Conservation (phyloP, 2,888 invertebrate species). For the Nomada ruficornis region DNA sequence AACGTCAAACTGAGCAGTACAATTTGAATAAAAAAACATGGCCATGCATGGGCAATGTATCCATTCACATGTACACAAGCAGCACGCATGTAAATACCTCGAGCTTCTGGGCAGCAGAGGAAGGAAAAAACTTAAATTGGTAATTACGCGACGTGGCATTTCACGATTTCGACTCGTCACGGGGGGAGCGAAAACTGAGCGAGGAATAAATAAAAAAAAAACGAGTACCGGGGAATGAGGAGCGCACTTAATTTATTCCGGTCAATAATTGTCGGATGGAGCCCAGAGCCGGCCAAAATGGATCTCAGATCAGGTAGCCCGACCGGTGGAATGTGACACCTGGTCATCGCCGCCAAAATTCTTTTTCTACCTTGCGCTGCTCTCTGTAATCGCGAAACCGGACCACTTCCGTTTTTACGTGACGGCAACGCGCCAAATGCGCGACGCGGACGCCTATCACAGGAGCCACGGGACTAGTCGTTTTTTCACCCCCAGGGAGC, state of each 20-base stretch:
- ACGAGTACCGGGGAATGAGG: background rate
- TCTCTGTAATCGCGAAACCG: slow-evolving; percentile 40
- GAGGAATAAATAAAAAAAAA: background rate
- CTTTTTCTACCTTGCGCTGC: slow-evolving; percentile 37
- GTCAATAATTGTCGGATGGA: slow-evolving; percentile 49
- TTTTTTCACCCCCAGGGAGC: slow-evolving; percentile 29
- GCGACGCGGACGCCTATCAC: slow-evolving; percentile 38
- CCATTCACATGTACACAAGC: background rate
- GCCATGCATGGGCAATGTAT: background rate
- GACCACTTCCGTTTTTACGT: slow-evolving; percentile 61
- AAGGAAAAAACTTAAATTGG: slow-evolving; percentile 46
- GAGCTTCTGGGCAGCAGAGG: background rate
- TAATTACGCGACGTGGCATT: slow-evolving; percentile 59
- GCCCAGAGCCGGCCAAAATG: slow-evolving; percentile 32
- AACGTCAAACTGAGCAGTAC: slow-evolving; percentile 15
- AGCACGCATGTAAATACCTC: slow-evolving; percentile 1
- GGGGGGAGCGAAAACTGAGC: background rate
- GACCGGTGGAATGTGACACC: slow-evolving; percentile 68
- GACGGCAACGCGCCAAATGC: slow-evolving; percentile 45
- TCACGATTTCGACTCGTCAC: slow-evolving; percentile 49
- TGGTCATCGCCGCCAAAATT: slow-evolving; percentile 43
- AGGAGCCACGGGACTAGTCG: slow-evolving; percentile 2
- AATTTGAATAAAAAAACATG: slow-evolving; percentile 21
- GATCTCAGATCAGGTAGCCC: slow-evolving; percentile 44
- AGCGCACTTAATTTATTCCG: slow-evolving; percentile 59